Base-by-base conservation (phyloP, 2,113 vertebrate species). In the Echinops telfairi region DNA sequence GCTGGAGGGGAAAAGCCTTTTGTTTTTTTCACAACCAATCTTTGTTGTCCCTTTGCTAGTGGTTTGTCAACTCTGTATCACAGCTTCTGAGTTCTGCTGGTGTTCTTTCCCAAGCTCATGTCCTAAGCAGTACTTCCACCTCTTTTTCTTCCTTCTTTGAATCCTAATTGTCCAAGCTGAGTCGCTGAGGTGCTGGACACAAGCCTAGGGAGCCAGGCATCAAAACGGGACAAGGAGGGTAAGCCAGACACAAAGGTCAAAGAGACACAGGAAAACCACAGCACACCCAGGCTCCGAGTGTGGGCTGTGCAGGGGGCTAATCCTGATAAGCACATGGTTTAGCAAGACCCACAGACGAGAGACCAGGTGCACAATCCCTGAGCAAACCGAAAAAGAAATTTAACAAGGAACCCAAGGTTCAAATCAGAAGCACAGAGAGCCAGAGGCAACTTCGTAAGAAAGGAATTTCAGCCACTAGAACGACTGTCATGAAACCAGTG, bases 1-100 rank as follows among this genome's bases (percentile, higher is more conserved):
- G 33, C 7, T 70, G 70, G 66, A 81, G 36, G 38, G 47, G 29
- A 90, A 75, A 75, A 17, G 33, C 43, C 17, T 25, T 89, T 71
- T 36, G 19, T 9, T 95, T 87, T 93, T 82, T 86, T 82, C 62
- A 64, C 27, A 95, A 23, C 22, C 20, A 43, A 20, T 23, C 53
- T 64, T 86, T 81, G 60, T 84, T 83, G 57, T 76, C 64, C 33
- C 36, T 88, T 22, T 57, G 40, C 84, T 80, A 75, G 62, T 83
- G 83, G 27, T 36, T 94, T 92, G 82, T 82, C 68, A 33, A 70
- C 90, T 93, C 64, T 1, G 3, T 93, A 89, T 62, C 70, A 60
- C 85, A 91, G 22, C 68, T 89, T 27, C 94, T 40, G 92, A 57
- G 80, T 88, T 94, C 89, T 89, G 22, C 70, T 80, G 25, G 11